Conservation (phyloP, 2,888 invertebrate species). For the Malthinus flaveolus region DNA sequence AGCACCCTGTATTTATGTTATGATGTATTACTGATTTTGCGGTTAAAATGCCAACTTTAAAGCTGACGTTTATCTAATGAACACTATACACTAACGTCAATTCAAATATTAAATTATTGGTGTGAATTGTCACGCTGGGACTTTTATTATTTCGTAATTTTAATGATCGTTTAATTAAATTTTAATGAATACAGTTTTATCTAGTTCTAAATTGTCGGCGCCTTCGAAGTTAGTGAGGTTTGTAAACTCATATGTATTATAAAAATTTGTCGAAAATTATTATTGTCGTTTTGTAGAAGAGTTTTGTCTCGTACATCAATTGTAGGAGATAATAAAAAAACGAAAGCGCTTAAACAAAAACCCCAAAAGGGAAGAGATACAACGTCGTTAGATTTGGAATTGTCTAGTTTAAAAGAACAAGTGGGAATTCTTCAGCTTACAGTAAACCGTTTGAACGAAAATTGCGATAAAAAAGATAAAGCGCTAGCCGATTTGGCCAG, state of each 20-base stretch:
- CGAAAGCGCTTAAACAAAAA: background rate
- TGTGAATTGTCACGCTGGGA: conserved; percentile 4
- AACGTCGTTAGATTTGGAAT: conserved; percentile 41
- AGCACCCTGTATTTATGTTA: too few relatives aligned
- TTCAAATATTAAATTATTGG: background rate
- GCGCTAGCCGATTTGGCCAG: conserved; percentile 56
- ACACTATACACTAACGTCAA: too few relatives aligned
- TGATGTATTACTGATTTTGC: too few relatives aligned
- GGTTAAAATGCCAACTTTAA: background rate
- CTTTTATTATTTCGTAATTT: background rate
- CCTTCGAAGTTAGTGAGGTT: conserved; percentile 44
- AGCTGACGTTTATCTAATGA: background rate
- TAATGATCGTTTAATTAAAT: conserved; percentile 3
- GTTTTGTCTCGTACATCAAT: conserved; percentile 39
- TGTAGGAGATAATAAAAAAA: background rate
- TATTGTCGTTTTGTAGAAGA: conserved; percentile 34
- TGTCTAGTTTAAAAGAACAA: conserved; percentile 49
- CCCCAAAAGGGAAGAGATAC: background rate
- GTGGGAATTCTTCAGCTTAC: conserved; percentile 55
- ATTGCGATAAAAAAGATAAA: conserved; percentile 56
- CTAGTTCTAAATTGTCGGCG: conserved; percentile 39
- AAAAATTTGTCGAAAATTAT: too few relatives aligned
- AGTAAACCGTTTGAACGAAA: conserved; percentile 54
- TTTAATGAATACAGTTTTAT: conserved; percentile 41
- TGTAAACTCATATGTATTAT: background rate